Evolutionary conservation across 2,888 invertebrate genomes (phyloP).

Genomic region (Bugula neritina): DNA sequence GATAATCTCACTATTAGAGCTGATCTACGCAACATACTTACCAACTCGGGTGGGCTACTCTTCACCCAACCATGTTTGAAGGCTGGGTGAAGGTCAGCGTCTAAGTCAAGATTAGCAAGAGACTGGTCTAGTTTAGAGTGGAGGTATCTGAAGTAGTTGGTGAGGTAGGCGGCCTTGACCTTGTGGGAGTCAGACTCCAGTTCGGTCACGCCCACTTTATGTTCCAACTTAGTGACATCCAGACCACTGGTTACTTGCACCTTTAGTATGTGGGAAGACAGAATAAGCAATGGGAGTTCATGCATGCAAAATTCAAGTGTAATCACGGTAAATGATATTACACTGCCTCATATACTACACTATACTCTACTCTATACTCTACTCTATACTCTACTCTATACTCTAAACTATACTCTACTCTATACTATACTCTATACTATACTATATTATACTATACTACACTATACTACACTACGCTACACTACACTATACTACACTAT

Average conservation of each 20-base stretch:
- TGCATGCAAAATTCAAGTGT: neutral
- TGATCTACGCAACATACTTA: too few relatives aligned
- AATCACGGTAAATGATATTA: too few relatives aligned
- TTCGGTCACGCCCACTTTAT: neutral
- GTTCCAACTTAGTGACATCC: neutral
- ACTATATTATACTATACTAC: neutral
- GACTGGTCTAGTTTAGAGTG: constrained; percentile 39
- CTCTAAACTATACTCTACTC: too few relatives aligned
- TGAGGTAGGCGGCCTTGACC: constrained; percentile 27
- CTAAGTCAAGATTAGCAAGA: constrained; percentile 34
- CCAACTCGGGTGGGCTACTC: constrained; percentile 37
- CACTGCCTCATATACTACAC: too few relatives aligned
- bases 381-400: too few relatives aligned
- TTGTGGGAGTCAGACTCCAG: neutral
- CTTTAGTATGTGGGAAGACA: too few relatives aligned
- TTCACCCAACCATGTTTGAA: constrained; percentile 41
- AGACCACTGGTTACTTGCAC: neutral
- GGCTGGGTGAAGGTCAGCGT: constrained; percentile 35
- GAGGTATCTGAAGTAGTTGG: constrained; percentile 44
- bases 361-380: too few relatives aligned
- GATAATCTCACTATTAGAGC: too few relatives aligned
- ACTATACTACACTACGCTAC: neutral
- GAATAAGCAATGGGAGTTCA: too few relatives aligned
- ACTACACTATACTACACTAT: neutral
- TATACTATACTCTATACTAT: too few relatives aligned